These are phyloP conservation scores for Sebastes kiyomatsui DNA, from an alignment of 2,797 vertebrate genomes.

Conservation along the genomic window DNA sequence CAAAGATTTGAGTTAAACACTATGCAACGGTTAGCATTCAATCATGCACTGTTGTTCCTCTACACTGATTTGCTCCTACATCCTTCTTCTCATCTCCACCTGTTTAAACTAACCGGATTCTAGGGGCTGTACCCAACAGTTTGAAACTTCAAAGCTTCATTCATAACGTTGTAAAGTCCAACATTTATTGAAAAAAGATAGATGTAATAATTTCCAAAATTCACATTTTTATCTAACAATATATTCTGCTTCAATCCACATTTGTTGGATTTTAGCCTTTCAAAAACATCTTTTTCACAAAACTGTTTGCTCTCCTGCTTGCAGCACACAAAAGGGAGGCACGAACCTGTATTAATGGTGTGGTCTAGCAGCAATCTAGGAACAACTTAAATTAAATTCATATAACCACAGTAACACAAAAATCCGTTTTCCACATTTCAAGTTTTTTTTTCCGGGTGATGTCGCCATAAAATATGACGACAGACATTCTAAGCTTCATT, in stretches of 20 bases:
- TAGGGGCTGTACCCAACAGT: no score
- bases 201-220: background rate
- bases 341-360: background rate
- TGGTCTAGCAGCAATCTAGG: background rate
- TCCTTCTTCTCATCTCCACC: background rate
- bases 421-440: no score
- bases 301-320: background rate
- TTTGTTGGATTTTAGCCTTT: accelerated
- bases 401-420: background rate
- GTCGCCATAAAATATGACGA: background rate
- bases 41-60: background rate
- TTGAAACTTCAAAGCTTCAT: no score
- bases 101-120: no score
- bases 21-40: background rate
- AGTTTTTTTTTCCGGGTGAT: background rate
- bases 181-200: background rate
- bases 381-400: background rate
- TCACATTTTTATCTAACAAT: background rate
- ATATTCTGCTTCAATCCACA: background rate
- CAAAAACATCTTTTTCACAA: no score
- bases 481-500: background rate
- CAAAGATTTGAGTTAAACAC: background rate
- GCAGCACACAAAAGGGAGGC: no score
- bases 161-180: background rate
- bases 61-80: no score